Evolutionary conservation across 2,888 invertebrate genomes (phyloP).

Genomic region (Patella depressa): DNA sequence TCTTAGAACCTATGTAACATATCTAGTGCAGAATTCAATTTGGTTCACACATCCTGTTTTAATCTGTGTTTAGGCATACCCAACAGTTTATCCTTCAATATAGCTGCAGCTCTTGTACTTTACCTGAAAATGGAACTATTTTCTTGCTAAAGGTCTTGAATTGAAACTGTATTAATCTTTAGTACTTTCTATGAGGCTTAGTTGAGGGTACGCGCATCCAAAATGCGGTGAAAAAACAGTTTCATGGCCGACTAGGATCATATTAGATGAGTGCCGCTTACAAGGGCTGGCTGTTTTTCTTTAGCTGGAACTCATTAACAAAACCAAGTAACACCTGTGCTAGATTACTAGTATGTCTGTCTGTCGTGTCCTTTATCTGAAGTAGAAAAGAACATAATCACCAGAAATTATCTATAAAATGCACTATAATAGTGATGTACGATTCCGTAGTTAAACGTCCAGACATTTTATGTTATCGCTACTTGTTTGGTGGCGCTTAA

Average conservation of each 20-base stretch:
- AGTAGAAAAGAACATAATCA: conserved; percentile 25
- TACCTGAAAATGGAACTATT: conserved; percentile 29
- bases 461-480: conserved; percentile 24
- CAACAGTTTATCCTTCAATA: conserved; percentile 25
- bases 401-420: conserved; percentile 29
- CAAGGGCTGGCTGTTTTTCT: conserved; percentile 19
- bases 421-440: conserved; percentile 25
- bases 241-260: conserved; percentile 25
- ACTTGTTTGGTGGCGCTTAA: conserved; percentile 22
- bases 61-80: conserved; percentile 15
- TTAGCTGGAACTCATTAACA: conserved; percentile 28
- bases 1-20: conserved; percentile 28
- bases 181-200: conserved; percentile 21
- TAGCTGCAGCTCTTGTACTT: conserved; percentile 24
- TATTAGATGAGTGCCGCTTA: conserved; percentile 30
- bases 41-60: conserved; percentile 22
- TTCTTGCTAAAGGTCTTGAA: conserved; percentile 19
- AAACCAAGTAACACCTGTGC: conserved; percentile 21
- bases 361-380: conserved; percentile 12
- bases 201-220: conserved; percentile 34
- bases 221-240: conserved; percentile 15
- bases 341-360: conserved; percentile 13
- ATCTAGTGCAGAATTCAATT: conserved; percentile 34
- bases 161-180: conserved; percentile 20
- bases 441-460: conserved; percentile 20